phyloP scores from a whole-genome alignment of 2,113 vertebrate genomes.

The Phyllopteryx taeniolatus region DNA sequence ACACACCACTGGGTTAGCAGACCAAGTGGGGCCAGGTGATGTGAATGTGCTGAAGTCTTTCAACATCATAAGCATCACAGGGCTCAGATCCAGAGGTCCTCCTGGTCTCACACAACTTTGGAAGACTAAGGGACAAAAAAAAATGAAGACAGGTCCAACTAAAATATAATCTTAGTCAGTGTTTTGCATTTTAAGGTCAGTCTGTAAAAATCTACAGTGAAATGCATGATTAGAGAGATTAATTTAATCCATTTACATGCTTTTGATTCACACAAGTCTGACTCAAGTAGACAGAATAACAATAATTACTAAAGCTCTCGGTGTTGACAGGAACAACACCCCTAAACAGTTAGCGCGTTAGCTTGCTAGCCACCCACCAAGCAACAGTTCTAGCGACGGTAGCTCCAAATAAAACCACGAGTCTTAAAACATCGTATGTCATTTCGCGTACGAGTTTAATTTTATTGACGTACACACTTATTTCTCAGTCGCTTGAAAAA shows the following conservation, averaged over 20 bases:
- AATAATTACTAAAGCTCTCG: neutral
- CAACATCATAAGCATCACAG: conserved; percentile 24
- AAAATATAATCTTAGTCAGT: neutral
- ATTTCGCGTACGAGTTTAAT: neutral
- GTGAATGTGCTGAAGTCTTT: conserved; percentile 17
- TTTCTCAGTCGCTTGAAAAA: conserved; percentile 5
- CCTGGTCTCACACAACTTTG: conserved; percentile 30
- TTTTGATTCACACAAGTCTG: neutral
- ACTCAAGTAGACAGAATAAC: neutral
- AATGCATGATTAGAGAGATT: neutral
- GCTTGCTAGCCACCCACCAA: conserved; percentile 46
- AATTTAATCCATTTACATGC: neutral
- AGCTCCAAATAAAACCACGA: conserved; percentile 1
- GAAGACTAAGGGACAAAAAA: conserved; percentile 17
- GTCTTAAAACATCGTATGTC: neutral
- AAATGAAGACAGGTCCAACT: neutral
- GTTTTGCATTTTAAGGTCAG: neutral
- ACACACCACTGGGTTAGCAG: conserved; percentile 12
- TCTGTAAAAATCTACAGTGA: neutral
- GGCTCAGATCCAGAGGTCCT: conserved; percentile 29
- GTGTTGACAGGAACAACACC: conserved; percentile 28
- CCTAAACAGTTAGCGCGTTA: conserved; percentile 32
- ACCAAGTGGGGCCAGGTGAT: conserved; percentile 14
- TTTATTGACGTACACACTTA: conserved; percentile 16
- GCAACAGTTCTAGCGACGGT: conserved; percentile 6